These are phyloP conservation scores for Glareola pratincola DNA, from an alignment of 2,113 vertebrate genomes.

Conservation along the genomic window DNA sequence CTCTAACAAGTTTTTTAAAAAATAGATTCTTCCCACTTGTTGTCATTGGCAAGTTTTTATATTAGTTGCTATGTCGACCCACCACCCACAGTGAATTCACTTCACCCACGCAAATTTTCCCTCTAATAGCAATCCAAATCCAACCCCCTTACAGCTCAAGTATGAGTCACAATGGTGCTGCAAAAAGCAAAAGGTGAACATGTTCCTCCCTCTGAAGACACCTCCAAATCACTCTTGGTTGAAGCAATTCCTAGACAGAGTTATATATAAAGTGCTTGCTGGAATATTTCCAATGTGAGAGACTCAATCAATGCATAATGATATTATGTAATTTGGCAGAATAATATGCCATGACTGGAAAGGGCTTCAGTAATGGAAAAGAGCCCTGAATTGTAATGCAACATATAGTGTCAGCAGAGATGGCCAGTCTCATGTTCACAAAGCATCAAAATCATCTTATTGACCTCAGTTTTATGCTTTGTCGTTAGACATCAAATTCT, in stretches of 20 bases:
- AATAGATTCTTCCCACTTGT: background rate
- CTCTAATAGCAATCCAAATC: background rate
- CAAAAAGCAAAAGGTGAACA: background rate
- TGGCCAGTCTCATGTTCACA: background rate
- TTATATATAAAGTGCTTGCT: background rate
- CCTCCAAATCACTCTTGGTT: background rate
- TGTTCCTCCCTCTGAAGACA: background rate
- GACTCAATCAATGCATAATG: rapidly evolving
- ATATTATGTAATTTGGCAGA: background rate
- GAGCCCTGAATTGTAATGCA: background rate
- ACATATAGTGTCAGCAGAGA: background rate
- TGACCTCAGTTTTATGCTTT: background rate
- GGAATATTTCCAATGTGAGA: background rate
- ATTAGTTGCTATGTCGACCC: background rate
- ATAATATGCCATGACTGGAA: background rate
- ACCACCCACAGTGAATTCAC: background rate
- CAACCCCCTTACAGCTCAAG: background rate
- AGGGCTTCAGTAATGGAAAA: background rate
- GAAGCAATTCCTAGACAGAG: background rate
- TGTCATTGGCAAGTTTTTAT: background rate
- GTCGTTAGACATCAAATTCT: background rate
- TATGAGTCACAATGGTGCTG: background rate
- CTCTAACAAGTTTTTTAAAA: background rate
- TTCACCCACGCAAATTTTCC: background rate
- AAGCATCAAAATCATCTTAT: background rate